Base-by-base conservation (phyloP, 2,113 vertebrate genomes). In the Nothocercus nigrocapillus region DNA sequence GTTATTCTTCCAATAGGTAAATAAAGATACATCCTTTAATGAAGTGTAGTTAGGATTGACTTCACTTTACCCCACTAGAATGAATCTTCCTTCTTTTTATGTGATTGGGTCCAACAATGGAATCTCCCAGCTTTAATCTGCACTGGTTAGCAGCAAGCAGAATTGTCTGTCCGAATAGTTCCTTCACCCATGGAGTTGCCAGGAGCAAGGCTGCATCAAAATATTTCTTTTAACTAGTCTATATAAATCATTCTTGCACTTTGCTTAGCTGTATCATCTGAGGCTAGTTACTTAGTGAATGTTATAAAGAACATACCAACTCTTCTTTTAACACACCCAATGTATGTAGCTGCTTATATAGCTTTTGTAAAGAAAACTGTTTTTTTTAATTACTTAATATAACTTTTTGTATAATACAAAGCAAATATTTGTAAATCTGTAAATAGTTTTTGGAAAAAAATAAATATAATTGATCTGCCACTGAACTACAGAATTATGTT, bases 341-440 rank as follows among this genome's bases (percentile, higher is more conserved):
- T 49, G 11, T 22, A 0, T 49, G 74, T 88, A 85, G 59, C 82
- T 61, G 89, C 86, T 86, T 63, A 54, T 56, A 66, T 82, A 94
- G 79, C 67, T 94, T 97, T 97, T 96, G 87, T 93, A 96, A 94
- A 95, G 68, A 70, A 72, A 84, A 90, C 51, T 34, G 66, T 66
- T 97, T 95, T 95, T 95, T 73, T 8, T 85, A 85, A 88, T 44
- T 17, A 81, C 28, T 22, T 21, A 47, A 24, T 81, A 66, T 87
- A 86, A 85, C 85, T 93, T 94, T 87, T 91, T 96, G 94, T 96
- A 94, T 95, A 90, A 85, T 91, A 95, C 9, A 32, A 38, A 81
- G 30, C 58, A 76, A 66, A 66, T 27, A 67, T 88, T 72, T 97
- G 94, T 97, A 96, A 89, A 96, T 84, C n/a, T 96, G 90, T 97